These are phyloP conservation scores for Leuciscus waleckii DNA, from an alignment of 2,797 vertebrate genomes.

Conservation along the genomic window DNA sequence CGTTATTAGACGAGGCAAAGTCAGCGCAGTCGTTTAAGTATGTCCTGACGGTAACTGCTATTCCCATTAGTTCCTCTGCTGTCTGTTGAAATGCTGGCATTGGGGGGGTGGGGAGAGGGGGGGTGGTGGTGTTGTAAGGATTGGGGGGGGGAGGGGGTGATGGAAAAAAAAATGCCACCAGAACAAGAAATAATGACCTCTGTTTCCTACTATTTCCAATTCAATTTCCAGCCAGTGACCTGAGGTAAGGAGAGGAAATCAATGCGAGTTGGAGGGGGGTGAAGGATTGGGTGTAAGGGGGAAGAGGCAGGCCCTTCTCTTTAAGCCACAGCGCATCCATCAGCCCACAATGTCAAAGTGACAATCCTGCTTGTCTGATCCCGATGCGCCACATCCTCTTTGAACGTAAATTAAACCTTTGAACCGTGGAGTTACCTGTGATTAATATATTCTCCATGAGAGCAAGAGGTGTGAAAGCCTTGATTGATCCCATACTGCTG, in stretches of 20 bases:
- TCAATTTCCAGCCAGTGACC: constrained; percentile 79
- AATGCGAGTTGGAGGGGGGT: constrained; percentile 69
- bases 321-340: constrained; percentile 71
- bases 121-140: neutral
- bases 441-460: constrained; percentile 71
- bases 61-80: constrained; percentile 66
- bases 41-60: constrained; percentile 68
- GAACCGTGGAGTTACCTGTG: constrained; percentile 74
- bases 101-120: constrained; percentile 8
- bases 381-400: constrained; percentile 64
- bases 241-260: constrained; percentile 77
- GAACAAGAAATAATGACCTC: constrained; percentile 75
- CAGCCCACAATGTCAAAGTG: constrained; percentile 69
- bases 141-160: neutral
- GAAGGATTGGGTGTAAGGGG: constrained; percentile 68
- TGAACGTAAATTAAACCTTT: constrained; percentile 74
- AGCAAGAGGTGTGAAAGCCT: constrained; percentile 39
- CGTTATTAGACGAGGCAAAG: constrained; percentile 72
- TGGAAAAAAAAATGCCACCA: constrained; percentile 62
- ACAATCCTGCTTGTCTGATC: constrained; percentile 71
- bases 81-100: constrained; percentile 66
- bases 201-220: constrained; percentile 78
- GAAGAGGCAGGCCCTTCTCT: constrained; percentile 63
- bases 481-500: constrained; percentile 57
- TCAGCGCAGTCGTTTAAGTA: constrained; percentile 71